These are phyloP conservation scores for Dendronephthya gigantea DNA, from an alignment of 64 coral and sea anemone species.

Conservation along the genomic window DNA sequence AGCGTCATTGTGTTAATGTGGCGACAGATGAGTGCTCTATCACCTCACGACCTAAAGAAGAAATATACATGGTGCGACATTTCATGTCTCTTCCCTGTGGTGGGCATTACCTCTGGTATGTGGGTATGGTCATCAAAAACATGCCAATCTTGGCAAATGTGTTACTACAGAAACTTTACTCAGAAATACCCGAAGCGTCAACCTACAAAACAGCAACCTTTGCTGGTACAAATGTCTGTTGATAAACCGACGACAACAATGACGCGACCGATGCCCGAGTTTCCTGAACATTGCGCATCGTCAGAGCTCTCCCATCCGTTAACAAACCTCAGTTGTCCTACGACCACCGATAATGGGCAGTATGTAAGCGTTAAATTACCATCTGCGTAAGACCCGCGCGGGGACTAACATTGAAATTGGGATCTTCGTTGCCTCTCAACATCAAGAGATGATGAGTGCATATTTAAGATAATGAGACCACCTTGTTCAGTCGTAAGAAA, in stretches of 20 bases:
- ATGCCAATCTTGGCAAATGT: constrained; percentile 6
- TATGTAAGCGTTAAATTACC: not conserved
- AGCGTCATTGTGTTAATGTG: not conserved
- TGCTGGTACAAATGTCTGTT: not conserved
- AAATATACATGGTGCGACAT: constrained; percentile 5
- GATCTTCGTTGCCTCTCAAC: not conserved
- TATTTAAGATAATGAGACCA: not conserved
- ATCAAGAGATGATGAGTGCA: not conserved
- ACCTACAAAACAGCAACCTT: not conserved
- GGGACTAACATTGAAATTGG: not conserved
- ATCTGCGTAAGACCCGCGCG: not conserved
- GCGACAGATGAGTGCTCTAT: not conserved
- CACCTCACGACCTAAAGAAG: not conserved
- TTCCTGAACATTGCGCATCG: not conserved
- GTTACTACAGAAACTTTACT: not conserved
- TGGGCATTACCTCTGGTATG: constrained; percentile 4
- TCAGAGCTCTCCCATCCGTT: not conserved
- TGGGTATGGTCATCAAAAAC: constrained; percentile 12
- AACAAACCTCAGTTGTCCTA: not conserved
- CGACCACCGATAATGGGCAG: not conserved
- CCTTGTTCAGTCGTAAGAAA: not conserved
- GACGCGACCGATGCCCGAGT: not conserved
- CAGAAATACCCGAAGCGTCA: not conserved
- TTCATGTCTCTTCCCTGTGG: not conserved
- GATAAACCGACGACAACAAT: not conserved